phyloP scores from a whole-genome alignment of 2,797 vertebrate genomes.

The Chrysocyon brachyurus region DNA sequence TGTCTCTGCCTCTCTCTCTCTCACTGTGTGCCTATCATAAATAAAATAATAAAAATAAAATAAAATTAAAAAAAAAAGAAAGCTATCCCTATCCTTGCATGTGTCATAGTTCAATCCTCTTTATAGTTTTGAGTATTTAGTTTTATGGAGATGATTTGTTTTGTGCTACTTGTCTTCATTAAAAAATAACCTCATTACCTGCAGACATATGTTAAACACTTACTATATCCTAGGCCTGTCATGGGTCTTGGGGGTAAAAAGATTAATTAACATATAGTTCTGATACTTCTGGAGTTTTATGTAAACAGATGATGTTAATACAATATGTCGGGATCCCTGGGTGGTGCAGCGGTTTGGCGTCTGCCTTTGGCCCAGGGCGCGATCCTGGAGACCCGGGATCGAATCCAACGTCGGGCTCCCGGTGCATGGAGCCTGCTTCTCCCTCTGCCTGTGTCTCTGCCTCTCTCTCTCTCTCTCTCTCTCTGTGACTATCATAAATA shows the following conservation, averaged over 20 bases:
- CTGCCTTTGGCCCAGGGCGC: no score
- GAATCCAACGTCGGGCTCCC: no score
- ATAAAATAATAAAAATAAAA: no score
- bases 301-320: constrained; percentile 11
- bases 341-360: no score
- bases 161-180: not conserved
- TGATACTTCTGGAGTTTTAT: not conserved
- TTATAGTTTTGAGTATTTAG: not conserved
- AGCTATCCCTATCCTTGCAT: not conserved
- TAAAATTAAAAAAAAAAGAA: not conserved
- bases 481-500: no score
- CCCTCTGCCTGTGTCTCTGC: no score
- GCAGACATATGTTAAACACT: not conserved
- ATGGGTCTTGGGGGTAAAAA: not conserved
- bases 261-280: not conserved
- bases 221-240: not conserved
- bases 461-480: no score
- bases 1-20: no score
- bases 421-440: no score
- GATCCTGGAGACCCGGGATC: no score
- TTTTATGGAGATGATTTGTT: not conserved
- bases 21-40: no score
- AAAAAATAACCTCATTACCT: not conserved
- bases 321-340: not conserved
- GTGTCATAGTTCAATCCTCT: not conserved